Evolutionary conservation across 1,140 invertebrate species (phyloP).

Genomic region (Ericerus pela): DNA sequence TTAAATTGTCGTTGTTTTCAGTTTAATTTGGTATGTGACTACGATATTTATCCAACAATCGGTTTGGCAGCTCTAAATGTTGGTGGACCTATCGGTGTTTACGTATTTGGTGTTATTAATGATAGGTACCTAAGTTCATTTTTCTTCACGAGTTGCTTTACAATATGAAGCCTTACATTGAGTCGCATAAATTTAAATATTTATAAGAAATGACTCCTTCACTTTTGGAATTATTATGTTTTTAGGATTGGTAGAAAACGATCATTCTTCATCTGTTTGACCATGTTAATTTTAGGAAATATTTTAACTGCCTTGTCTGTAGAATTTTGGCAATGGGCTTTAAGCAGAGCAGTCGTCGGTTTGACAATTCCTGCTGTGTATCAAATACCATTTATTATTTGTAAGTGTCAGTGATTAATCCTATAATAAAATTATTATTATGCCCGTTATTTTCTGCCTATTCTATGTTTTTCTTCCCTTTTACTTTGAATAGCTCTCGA

Average conservation of each 20-base stretch:
- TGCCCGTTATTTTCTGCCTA: background rate
- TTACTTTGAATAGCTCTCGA: slow-evolving; percentile 81
- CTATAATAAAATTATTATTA: background rate
- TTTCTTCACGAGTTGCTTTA: background rate
- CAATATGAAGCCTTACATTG: no score
- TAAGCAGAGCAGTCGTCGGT: slow-evolving; percentile 60
- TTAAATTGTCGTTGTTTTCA: slow-evolving; percentile 32
- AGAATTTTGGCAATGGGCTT: slow-evolving; percentile 67
- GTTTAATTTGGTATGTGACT: slow-evolving; percentile 74
- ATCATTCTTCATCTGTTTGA: slow-evolving; percentile 67
- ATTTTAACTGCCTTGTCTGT: slow-evolving; percentile 55
- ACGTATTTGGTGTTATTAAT: slow-evolving; percentile 65
- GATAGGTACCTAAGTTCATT: slow-evolving; percentile 46
- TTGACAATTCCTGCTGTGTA: slow-evolving; percentile 82
- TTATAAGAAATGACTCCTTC: no score
- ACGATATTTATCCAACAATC: slow-evolving; percentile 67
- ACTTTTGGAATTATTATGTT: no score
- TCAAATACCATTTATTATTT: slow-evolving; percentile 87
- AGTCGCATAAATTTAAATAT: no score
- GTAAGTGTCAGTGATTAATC: no score
- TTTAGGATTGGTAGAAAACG: slow-evolving; percentile 55
- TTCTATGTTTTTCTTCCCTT: slow-evolving; percentile 27
- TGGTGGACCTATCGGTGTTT: slow-evolving; percentile 71
- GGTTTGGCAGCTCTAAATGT: slow-evolving; percentile 65
- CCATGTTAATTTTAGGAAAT: slow-evolving; percentile 58